Evolutionary conservation across 1,140 invertebrate genomes (phyloP).

Genomic region (Calliopsis andreniformis): DNA sequence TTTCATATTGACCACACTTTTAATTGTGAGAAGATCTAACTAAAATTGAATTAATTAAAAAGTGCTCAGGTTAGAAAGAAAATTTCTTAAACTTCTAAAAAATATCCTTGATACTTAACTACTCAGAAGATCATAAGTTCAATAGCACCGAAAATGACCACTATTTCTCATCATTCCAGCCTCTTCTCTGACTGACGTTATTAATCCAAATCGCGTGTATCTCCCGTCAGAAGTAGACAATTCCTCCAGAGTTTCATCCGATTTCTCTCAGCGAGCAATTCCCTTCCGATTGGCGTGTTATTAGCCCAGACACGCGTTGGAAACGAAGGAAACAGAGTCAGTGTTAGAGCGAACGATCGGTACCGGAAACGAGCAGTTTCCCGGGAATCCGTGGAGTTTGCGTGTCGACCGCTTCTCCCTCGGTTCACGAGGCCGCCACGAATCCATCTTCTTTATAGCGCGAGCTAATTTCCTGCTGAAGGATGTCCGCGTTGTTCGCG

Average conservation of each 20-base stretch:
- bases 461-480: conserved; percentile 49
- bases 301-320: conserved; percentile 7
- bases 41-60: too few relatives aligned
- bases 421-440: conserved; percentile 19
- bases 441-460: conserved; percentile 29
- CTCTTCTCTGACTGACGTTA: neutral
- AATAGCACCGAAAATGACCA: too few relatives aligned
- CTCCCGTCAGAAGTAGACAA: neutral
- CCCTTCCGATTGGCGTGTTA: conserved; percentile 30
- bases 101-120: too few relatives aligned
- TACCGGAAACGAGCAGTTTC: conserved; percentile 63
- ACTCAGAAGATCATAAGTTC: too few relatives aligned
- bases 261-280: conserved; percentile 8
- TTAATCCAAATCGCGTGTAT: conserved; percentile 34
- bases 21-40: too few relatives aligned
- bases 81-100: too few relatives aligned
- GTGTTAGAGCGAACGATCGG: neutral
- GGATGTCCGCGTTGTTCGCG: conserved; percentile 8
- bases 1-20: too few relatives aligned
- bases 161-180: conserved; percentile 1
- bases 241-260: conserved; percentile 1
- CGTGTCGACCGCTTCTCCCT: neutral
- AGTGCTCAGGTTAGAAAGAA: too few relatives aligned
- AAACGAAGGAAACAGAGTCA: conserved; percentile 8
- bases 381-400: conserved; percentile 16